Evolutionary conservation across 2,797 vertebrate genomes (phyloP), one percentile per base, ranked within the genome.

Genomic region (Anableps anableps): DNA sequence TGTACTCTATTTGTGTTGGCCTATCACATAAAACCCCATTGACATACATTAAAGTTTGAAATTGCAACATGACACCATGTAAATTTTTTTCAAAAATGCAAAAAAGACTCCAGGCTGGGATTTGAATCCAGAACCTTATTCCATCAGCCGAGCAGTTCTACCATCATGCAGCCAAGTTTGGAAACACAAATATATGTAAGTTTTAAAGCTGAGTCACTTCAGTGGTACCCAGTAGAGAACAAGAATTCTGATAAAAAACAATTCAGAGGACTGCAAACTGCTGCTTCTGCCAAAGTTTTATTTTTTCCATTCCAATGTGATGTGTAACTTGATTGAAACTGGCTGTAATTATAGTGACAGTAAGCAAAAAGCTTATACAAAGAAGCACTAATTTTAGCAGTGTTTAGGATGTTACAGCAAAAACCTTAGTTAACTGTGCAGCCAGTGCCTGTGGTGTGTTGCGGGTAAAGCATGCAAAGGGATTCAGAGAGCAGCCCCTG

Each of bases 401-500:
- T 31, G 45, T 72, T 29, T 43, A 38, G 38, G 13, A 41, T 62
- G 41, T 60, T 34, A 36, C 19, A 51, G 43, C 48, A 38, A 41
- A 41, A 72, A 79, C 38, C 50, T 31, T 16, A 53, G 53, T 47
- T 5, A 7, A 75, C 47, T 62, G 68, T 13, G 9, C 8, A 31
- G 21, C 3, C 5, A 14, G n/a, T 47, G 75, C 68, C 79, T 23
- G n/a, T 34, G 43, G 53, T 55, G 53, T 71, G 74, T 36, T 50
- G 47, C 34, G 76, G 79, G 71, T 36, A 84, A 83, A 68, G 72
- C 72, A 77, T 76, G 76, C 58, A 77, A 74, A 60, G 55, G 19
- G 16, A 85, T 79, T 79, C 77, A 55, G 76, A 60, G 23, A 3
- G 3, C 36, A 84, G 82, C 21, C 23, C 71, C 82, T 80, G 81